A percentile compares a stretch with the other conserved stretches of the same genome.
These are phyloP conservation scores for Takifugu ocellatus DNA, from an alignment of 2,797 vertebrate genomes.

Conservation along the genomic window DNA sequence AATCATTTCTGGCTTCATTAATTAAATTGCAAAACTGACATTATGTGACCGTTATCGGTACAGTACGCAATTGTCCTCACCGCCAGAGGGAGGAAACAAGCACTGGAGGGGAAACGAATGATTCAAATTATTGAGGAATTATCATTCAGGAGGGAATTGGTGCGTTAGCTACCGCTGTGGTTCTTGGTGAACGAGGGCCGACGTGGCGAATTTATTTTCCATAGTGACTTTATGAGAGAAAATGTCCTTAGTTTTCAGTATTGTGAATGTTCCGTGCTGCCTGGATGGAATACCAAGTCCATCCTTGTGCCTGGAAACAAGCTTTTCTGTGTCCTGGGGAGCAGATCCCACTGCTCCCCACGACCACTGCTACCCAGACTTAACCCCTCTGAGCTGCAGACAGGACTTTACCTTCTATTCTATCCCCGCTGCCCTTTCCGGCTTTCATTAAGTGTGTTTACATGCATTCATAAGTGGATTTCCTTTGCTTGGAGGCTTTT, in stretches of 20 bases:
- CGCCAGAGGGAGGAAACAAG: too few relatives aligned
- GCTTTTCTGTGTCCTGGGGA: slow-evolving; percentile 41
- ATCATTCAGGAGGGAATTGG: too few relatives aligned
- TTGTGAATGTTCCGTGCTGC: slow-evolving; percentile 40
- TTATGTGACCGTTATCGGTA: too few relatives aligned
- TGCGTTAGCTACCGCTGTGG: slow-evolving; percentile 13
- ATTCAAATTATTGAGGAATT: too few relatives aligned
- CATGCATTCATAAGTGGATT: slow-evolving; percentile 66
- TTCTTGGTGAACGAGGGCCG: slow-evolving; percentile 17
- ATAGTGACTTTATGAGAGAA: slow-evolving; percentile 47
- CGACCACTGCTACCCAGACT: slow-evolving; percentile 26
- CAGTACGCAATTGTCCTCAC: too few relatives aligned
- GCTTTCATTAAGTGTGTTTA: slow-evolving; percentile 52
- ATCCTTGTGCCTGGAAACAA: slow-evolving; percentile 17
- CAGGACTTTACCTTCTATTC: slow-evolving; percentile 18
- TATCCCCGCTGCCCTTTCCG: slow-evolving; percentile 47
- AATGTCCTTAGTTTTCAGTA: slow-evolving; percentile 46
- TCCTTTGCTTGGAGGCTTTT: slow-evolving; percentile 43
- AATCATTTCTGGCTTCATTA: too few relatives aligned
- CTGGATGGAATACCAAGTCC: slow-evolving; percentile 34
- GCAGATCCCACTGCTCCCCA: slow-evolving; percentile 14
- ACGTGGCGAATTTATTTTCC: slow-evolving; percentile 59
- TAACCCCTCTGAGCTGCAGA: slow-evolving; percentile 8
- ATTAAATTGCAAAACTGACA: too few relatives aligned
- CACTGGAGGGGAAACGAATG: too few relatives aligned